phyloP scores from a whole-genome alignment of 2,113 vertebrate genomes.

The Micromys minutus region DNA sequence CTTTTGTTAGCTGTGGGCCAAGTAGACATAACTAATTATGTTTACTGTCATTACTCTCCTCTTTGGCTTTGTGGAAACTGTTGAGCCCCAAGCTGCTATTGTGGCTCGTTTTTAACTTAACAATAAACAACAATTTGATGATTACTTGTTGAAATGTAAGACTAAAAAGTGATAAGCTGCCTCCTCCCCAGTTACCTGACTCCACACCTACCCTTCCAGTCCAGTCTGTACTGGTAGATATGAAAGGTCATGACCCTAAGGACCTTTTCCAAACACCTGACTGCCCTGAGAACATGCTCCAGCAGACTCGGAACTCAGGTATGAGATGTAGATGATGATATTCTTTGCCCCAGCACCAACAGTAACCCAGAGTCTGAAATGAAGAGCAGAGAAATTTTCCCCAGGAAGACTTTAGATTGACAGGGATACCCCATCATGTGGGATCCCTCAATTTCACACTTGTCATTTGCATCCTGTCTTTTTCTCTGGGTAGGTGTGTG shows the following conservation, averaged over 20 bases:
- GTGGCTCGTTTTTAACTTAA: background rate
- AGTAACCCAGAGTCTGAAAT: background rate
- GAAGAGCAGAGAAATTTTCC: background rate
- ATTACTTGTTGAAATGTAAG: background rate
- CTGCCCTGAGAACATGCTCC: background rate
- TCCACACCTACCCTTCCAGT: background rate
- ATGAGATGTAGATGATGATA: background rate
- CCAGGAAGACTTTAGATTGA: background rate
- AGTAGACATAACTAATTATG: background rate
- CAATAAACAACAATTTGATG: background rate
- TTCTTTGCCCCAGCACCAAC: background rate
- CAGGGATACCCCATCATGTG: too few species aligned
- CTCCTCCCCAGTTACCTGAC: background rate
- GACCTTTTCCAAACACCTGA: background rate
- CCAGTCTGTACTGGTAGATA: background rate
- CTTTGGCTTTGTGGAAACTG: background rate
- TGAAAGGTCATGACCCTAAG: background rate
- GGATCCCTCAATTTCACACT: background rate
- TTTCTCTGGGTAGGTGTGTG: background rate
- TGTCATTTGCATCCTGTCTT: background rate
- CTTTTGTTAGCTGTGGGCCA: background rate
- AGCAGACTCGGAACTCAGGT: background rate
- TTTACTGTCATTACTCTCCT: background rate
- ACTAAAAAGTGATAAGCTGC: background rate
- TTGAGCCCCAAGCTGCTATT: background rate